These are phyloP conservation scores for Ctenomys sociabilis DNA, from an alignment of 2,113 vertebrate genomes.

Conservation along the genomic window DNA sequence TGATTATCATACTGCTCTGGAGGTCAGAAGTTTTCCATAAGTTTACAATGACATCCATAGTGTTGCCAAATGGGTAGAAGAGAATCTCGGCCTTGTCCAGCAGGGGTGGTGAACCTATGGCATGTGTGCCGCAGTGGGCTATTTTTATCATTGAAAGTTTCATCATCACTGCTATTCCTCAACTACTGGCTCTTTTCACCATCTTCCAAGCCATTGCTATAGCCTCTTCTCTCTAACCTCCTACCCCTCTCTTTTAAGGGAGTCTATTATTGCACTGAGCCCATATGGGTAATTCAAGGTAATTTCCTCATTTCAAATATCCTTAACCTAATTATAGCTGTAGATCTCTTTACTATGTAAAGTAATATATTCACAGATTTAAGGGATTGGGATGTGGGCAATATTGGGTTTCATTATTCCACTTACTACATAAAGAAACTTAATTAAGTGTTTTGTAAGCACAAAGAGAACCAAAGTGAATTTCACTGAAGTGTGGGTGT, in stretches of 20 bases:
- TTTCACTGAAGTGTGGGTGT: background rate
- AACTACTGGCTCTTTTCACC: too few species aligned
- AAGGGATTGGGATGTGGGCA: background rate
- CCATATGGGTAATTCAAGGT: background rate
- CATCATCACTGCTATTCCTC: background rate
- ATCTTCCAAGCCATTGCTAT: background rate
- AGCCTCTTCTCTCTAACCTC: background rate
- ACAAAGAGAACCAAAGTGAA: background rate
- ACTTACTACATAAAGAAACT: background rate
- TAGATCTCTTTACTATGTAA: constrained; percentile 41
- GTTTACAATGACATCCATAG: background rate
- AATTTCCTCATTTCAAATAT: background rate
- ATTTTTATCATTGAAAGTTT: background rate
- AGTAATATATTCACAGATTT: background rate
- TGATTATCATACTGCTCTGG: background rate
- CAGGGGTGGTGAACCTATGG: background rate
- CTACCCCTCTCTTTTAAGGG: background rate
- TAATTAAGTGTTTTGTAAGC: background rate
- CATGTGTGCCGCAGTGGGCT: background rate
- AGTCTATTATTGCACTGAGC: background rate
- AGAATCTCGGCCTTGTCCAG: background rate
- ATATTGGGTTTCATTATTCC: background rate
- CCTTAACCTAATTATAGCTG: constrained; percentile 11
- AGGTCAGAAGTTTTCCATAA: background rate
- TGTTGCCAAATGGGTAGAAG: background rate